Evolutionary conservation across 1,140 invertebrate species (phyloP), one percentile per base, ranked within the genome.

Genomic region (Andrena cerasifolii): DNA sequence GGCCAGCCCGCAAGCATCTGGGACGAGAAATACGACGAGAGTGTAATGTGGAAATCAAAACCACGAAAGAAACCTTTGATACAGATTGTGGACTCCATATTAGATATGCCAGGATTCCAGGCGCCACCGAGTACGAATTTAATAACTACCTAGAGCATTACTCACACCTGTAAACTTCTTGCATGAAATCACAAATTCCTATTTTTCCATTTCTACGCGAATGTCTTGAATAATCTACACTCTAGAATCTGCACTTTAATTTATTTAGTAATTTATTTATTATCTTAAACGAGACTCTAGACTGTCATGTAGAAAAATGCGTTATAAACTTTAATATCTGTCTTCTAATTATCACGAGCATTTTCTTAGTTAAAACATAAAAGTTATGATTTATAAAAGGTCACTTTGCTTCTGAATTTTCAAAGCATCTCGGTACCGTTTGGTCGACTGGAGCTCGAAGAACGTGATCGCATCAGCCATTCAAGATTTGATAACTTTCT

Each of bases 361-460:
- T n/a, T 18, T 49, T 49, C 7, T 21, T n/a, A 49, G 18, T n/a
- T n/a, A n/a, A n/a, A n/a, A n/a, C n/a, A n/a, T 2, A 49, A 2
- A n/a, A n/a, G 21, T n/a, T n/a, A 6, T n/a, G 21, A n/a, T 3
- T 1, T 49, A 6, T n/a, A n/a, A n/a, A 49, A 49, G 6, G 6
- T n/a, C 18, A 3, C 18, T 63, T 7, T 16, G 6, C 0, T 3
- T 36, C 49, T 43, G 43, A 12, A 7, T 26, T 43, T 26, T 56
- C 12, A 0, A 61, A 78, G 73, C 6, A 6, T 4, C 14, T 2
- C 7, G 2, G 7, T 6, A 0, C 6, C 40, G 45, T 18, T 40
- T 78, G 0, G 40, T 90, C 12, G 90, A 91, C 49, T 91, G 89
- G 89, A 81, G 86, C 10, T 72, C 79, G 5, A 73, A 51, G 1